These are phyloP conservation scores for Steinernema carpocapsae DNA, from an alignment of 2,888 invertebrate genomes.

Conservation along the genomic window DNA sequence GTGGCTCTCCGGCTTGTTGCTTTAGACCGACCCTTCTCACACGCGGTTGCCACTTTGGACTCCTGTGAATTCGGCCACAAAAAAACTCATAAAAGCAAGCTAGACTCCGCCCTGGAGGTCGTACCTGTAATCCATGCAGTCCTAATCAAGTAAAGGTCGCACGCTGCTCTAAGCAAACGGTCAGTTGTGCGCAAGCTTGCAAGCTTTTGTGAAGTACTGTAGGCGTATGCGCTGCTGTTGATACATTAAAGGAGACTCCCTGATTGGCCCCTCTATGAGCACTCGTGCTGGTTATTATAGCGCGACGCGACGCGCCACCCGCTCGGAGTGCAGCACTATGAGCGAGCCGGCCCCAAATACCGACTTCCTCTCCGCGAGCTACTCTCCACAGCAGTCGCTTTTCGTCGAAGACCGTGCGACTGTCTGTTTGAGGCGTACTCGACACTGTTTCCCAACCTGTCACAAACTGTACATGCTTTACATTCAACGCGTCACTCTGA, in stretches of 20 bases:
- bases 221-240: slow-evolving; percentile 24
- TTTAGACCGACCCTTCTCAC: not conserved
- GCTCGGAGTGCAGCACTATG: slow-evolving; percentile 26
- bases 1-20: not conserved
- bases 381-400: slow-evolving; percentile 34
- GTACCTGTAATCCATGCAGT: not conserved
- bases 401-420: slow-evolving; percentile 35
- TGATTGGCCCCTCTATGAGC: slow-evolving; percentile 34
- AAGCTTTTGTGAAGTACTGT: slow-evolving; percentile 5
- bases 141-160: slow-evolving; percentile 30
- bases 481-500: slow-evolving; percentile 1
- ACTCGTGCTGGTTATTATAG: slow-evolving; percentile 34
- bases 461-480: slow-evolving; percentile 25
- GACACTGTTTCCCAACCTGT: slow-evolving; percentile 29
- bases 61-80: not conserved
- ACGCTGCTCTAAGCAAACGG: slow-evolving; percentile 19
- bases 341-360: slow-evolving; percentile 35
- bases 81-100: not conserved
- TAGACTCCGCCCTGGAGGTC: slow-evolving; percentile 4
- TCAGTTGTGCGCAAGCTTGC: slow-evolving; percentile 15
- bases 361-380: slow-evolving; percentile 35
- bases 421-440: slow-evolving; percentile 32
- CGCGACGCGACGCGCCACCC: slow-evolving; percentile 35
- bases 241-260: slow-evolving; percentile 32
- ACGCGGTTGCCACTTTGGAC: not conserved